phyloP scores from a whole-genome alignment of 2,113 vertebrate species.

The Origma solitaria region DNA sequence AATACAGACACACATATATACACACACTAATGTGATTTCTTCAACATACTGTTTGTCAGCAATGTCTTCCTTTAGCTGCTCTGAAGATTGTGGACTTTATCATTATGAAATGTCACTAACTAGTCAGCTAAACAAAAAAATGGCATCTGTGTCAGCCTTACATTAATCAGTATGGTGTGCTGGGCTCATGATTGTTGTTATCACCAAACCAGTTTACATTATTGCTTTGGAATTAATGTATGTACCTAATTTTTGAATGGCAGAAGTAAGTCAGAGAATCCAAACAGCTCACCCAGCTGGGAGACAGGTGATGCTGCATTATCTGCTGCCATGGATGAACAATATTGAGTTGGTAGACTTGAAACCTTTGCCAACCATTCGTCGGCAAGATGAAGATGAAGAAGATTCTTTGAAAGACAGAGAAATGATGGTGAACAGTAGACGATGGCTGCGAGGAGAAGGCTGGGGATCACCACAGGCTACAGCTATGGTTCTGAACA shows the following conservation, averaged over 20 bases:
- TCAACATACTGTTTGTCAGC: background rate
- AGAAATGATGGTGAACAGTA: conserved; percentile 94
- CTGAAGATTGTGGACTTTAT: background rate
- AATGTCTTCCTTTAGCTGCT: background rate
- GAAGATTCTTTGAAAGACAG: conserved; percentile 83
- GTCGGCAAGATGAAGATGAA: conserved; percentile 85
- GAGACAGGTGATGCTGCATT: conserved; percentile 96
- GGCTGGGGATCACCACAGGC: conserved; percentile 97
- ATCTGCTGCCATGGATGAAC: conserved; percentile 98
- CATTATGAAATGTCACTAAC: background rate
- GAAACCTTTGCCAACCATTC: conserved; percentile 80
- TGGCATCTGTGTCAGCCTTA: background rate
- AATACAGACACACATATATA: too few species aligned
- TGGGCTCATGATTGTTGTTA: background rate
- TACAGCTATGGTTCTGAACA: conserved; percentile 97
- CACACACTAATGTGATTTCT: background rate
- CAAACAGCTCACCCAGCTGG: conserved; percentile 94
- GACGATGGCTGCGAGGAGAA: conserved; percentile 92
- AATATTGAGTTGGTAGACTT: conserved; percentile 95
- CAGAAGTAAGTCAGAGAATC: conserved; percentile 98
- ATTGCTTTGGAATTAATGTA: background rate
- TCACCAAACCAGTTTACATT: background rate
- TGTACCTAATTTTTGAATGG: background rate
- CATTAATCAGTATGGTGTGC: background rate
- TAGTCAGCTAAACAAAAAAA: background rate